Conservation (phyloP, 2,888 invertebrate species). For the Endotricha flammealis region DNA sequence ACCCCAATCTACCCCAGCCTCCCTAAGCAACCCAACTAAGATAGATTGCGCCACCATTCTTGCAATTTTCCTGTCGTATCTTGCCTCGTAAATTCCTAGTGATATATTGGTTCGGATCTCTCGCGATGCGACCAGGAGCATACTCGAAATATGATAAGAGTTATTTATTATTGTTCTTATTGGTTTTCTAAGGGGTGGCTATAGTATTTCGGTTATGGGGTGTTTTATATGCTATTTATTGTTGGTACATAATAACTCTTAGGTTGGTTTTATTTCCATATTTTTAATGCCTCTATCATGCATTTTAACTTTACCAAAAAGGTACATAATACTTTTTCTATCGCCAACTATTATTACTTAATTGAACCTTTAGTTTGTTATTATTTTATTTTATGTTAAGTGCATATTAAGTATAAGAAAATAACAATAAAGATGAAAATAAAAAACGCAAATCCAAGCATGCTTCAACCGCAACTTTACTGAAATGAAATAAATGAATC, state of each 20-base stretch:
- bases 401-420: neutral
- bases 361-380: too few species aligned
- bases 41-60: slow-evolving; percentile 95
- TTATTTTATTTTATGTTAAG: too few species aligned
- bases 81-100: slow-evolving; percentile 91
- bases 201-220: slow-evolving; percentile 39
- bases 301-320: too few species aligned
- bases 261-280: neutral
- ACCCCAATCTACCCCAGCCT: slow-evolving; percentile 56
- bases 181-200: slow-evolving; percentile 69
- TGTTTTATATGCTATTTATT: slow-evolving; percentile 43
- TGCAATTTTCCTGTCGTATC: slow-evolving; percentile 96
- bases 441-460: slow-evolving; percentile 14
- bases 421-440: neutral
- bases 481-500: slow-evolving; percentile 48
- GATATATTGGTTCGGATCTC: slow-evolving; percentile 85
- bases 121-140: slow-evolving; percentile 78
- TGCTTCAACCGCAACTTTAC: slow-evolving; percentile 29
- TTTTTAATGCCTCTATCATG: neutral
- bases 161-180: slow-evolving; percentile 79
- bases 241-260: slow-evolving; percentile 20
- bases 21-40: slow-evolving; percentile 83
- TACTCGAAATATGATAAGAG: slow-evolving; percentile 79
- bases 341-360: too few species aligned
- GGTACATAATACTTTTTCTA: too few species aligned